phyloP scores from a whole-genome alignment of 2,113 vertebrate species.

The Podiceps cristatus region DNA sequence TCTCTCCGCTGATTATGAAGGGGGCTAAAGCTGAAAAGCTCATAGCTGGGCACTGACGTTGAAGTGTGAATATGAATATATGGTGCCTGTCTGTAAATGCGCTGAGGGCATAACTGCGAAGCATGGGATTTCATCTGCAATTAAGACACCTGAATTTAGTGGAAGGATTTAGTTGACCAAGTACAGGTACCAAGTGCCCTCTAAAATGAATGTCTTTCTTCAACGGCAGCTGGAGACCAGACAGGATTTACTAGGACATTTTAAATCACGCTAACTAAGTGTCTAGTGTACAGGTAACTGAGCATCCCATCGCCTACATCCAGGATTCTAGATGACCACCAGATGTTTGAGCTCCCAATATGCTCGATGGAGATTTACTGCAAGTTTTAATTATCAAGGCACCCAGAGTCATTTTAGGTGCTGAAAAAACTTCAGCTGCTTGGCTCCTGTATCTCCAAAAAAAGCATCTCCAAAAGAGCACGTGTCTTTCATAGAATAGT shows the following conservation, averaged over 20 bases:
- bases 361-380: not conserved
- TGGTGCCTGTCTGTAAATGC: not conserved
- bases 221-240: not conserved
- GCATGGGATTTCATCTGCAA: not conserved
- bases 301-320: not conserved
- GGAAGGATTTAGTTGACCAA: not conserved
- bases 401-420: not conserved
- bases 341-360: not conserved
- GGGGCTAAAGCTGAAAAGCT: not conserved
- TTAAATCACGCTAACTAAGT: not conserved
- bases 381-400: not conserved
- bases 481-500: not conserved
- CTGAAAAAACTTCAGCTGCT: not conserved
- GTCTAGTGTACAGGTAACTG: not conserved
- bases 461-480: not conserved
- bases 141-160: not conserved
- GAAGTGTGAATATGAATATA: not conserved
- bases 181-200: not conserved
- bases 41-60: not conserved
- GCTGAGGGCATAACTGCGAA: not conserved
- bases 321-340: not conserved
- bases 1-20: not conserved
- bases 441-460: not conserved
- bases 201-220: not conserved
- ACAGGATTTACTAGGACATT: not conserved